Evolutionary conservation across 2,113 vertebrate genomes (phyloP).

Genomic region (Vulpes ferrilata): DNA sequence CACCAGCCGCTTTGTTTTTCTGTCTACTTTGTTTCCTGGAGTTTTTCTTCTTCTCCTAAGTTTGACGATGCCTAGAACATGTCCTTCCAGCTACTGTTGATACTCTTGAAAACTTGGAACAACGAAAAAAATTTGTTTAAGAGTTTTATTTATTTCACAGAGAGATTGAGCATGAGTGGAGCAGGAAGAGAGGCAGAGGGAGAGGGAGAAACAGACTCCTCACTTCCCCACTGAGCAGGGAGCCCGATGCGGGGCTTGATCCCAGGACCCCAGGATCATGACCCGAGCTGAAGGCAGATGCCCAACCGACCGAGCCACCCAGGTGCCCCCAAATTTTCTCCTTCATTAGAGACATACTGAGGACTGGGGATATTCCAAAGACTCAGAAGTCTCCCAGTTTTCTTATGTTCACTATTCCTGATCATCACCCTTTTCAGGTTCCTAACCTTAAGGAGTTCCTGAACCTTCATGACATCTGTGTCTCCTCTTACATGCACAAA

Average conservation of each 20-base stretch:
- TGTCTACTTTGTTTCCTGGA: neutral
- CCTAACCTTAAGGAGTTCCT: neutral
- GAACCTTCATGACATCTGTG: neutral
- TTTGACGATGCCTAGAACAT: neutral
- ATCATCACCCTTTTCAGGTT: neutral
- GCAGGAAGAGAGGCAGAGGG: too few species aligned
- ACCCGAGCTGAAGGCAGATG: too few species aligned
- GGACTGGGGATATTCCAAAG: neutral
- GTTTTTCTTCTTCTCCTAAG: neutral
- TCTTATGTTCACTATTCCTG: neutral
- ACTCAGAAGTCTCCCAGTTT: neutral
- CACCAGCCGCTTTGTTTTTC: neutral
- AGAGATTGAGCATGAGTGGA: too few species aligned
- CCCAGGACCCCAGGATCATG: too few species aligned
- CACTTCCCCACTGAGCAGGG: too few species aligned
- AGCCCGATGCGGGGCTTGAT: too few species aligned
- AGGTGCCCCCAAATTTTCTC: neutral
- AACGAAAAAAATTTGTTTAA: too few species aligned
- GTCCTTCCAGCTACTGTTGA: neutral
- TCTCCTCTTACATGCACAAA: neutral
- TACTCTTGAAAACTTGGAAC: neutral
- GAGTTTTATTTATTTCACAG: too few species aligned
- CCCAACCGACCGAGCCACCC: too few species aligned
- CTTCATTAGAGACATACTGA: neutral
- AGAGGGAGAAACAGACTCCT: too few species aligned